Percentiles rank a stretch among this genome's conserved stretches.
Conservation (phyloP, 2,888 invertebrate species). For the Formica aserva region DNA sequence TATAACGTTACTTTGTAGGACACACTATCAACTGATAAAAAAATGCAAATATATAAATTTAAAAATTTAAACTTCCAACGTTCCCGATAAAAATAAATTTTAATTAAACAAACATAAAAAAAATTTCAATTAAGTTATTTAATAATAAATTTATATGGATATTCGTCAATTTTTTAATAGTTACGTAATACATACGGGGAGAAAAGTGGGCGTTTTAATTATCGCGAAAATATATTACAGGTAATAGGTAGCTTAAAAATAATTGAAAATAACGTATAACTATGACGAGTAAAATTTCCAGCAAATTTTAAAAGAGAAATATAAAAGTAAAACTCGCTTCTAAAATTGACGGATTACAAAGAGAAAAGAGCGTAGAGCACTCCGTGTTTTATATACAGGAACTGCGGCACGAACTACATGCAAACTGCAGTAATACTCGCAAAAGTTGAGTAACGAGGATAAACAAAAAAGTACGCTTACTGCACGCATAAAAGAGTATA, state of each 20-base stretch:
- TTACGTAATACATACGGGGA: neutral
- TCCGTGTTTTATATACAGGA: constrained; percentile 14
- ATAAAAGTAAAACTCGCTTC: constrained; percentile 5
- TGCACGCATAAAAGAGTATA: neutral
- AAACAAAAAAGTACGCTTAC: constrained; percentile 18
- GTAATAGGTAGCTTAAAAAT: constrained; percentile 2
- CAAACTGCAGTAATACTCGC: constrained; percentile 7
- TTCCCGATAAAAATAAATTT: neutral
- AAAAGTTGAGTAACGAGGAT: constrained; percentile 36
- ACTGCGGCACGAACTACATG: constrained; percentile 7
- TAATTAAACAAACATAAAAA: neutral
- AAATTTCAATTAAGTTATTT: neutral
- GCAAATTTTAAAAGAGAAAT: constrained; percentile 32
- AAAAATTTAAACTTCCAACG: neutral
- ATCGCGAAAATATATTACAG: neutral
- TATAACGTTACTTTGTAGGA: neutral
- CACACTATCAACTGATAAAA: neutral
- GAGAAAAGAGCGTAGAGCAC: neutral
- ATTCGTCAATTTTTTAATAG: constrained; percentile 2
- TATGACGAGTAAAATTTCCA: constrained; percentile 22
- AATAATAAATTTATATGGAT: neutral
- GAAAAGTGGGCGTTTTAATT: constrained; percentile 2
- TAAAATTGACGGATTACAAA: constrained; percentile 33
- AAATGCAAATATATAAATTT: neutral
- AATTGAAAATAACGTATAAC: constrained; percentile 14